Conservation (phyloP, 2,888 invertebrate genomes). For the Lymantria dispar region DNA sequence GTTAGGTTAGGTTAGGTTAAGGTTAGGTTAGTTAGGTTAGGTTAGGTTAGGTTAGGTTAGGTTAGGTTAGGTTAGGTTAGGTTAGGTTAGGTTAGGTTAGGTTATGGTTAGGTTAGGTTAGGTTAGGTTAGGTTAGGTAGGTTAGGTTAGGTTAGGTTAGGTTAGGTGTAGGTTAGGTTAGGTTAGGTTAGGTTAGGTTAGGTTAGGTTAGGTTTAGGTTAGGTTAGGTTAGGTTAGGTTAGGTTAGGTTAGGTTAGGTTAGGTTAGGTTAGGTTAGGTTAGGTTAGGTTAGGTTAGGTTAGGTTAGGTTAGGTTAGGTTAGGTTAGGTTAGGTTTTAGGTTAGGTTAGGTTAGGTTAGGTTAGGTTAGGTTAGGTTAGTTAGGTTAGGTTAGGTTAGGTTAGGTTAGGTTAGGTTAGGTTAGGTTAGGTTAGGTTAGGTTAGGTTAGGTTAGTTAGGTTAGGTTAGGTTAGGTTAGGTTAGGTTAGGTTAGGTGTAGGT, state of each 20-base stretch:
- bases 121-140: conserved; percentile 17
- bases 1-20: conserved; percentile 11
- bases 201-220: conserved; percentile 12
- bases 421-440: conserved; percentile 12
- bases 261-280: too few relatives aligned
- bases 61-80: conserved; percentile 17
- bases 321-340: conserved; percentile 24
- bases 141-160: conserved; percentile 10
- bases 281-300: too few relatives aligned
- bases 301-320: conserved; percentile 9
- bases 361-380: conserved; percentile 15
- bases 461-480: conserved; percentile 12
- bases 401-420: conserved; percentile 11
- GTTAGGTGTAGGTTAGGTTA: conserved; percentile 15
- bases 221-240: conserved; percentile 14
- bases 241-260: conserved; percentile 17
- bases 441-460: conserved; percentile 12
- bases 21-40: conserved; percentile 11
- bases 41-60: conserved; percentile 14
- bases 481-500: conserved; percentile 11
- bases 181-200: conserved; percentile 11
- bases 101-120: conserved; percentile 14
- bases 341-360: conserved; percentile 11
- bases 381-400: background rate
- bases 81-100: conserved; percentile 26